Evolutionary conservation across 1,140 invertebrate species (phyloP).

Genomic region (Diorhabda carinulata): DNA sequence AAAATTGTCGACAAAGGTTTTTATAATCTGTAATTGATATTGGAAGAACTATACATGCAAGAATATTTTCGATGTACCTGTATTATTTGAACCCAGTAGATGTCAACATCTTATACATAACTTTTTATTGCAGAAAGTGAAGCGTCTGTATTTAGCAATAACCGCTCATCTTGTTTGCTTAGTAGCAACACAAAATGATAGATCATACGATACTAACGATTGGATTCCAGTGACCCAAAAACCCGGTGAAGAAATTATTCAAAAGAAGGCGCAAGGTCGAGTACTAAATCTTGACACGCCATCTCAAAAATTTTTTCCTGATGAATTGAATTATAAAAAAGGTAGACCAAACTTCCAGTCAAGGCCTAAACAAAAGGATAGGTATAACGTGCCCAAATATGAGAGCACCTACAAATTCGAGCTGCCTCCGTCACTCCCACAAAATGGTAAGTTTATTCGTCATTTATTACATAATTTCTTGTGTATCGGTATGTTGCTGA

Average conservation of each 20-base stretch:
- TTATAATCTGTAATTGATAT: too few relatives aligned
- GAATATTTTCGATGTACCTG: too few relatives aligned
- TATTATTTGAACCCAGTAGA: too few relatives aligned
- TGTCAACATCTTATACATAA: not conserved
- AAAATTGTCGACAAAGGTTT: too few relatives aligned
- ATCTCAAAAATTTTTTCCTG: slow-evolving; percentile 46
- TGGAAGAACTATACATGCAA: too few relatives aligned
- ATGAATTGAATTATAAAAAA: slow-evolving; percentile 36
- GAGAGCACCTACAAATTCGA: slow-evolving; percentile 32
- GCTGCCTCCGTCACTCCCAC: slow-evolving; percentile 23
- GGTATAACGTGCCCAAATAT: slow-evolving; percentile 29
- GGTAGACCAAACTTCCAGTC: slow-evolving; percentile 16
- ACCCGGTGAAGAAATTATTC: slow-evolving; percentile 15
- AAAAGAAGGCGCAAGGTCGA: slow-evolving; percentile 46
- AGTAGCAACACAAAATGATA: slow-evolving; percentile 28
- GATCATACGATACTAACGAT: slow-evolving; percentile 39
- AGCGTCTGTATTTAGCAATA: slow-evolving; percentile 25
- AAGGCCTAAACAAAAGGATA: slow-evolving; percentile 28
- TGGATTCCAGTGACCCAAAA: slow-evolving; percentile 42
- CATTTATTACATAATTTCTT: not conserved
- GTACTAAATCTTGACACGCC: slow-evolving; percentile 51
- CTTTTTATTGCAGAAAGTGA: slow-evolving; percentile 37
- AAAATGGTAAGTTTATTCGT: slow-evolving; percentile 13
- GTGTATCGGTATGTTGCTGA: too few relatives aligned
- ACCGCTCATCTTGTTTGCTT: slow-evolving; percentile 17